Base-by-base conservation (phyloP, 1,140 invertebrate species). In the Drosophila melanica region DNA sequence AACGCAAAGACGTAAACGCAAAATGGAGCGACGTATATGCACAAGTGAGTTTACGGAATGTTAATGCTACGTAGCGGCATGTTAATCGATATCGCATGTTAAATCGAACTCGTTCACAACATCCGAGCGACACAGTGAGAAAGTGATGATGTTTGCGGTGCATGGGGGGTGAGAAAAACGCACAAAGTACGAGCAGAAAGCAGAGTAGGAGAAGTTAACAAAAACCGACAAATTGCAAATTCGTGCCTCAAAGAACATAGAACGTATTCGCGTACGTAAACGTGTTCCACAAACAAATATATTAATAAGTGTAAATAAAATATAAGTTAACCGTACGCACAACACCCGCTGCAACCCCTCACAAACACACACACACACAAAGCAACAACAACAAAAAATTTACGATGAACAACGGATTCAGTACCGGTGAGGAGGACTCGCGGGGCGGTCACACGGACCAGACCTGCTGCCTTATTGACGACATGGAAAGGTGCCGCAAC, bases 391-490 rank as follows among this genome's bases (percentile, higher is more conserved):
- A 67, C 6, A 27, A 45, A n/a, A 33, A 64, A 70, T 57, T 57
- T 93, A 66, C 51, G 14, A 94, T 94, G 93, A 94, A 94, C 92
- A 97, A 97, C 94, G 97, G 97, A 85, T 97, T 97, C 92, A 97
- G 96, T 92, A 97, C 96, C 86, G 96, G 96, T 77, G 97, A 97
- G 93, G 96, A 97, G 93, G 96, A 97, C 93, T 97, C 96, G 57
- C 93, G 96, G 79, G 96, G 96, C 62, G 93, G 94, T 5, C 95
- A 95, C 79, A 94, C 95, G 35, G 97, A 98, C 90, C 97, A 98
- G 93, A 96, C 97, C 75, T 99, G 98, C 93, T 99, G 98, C 93
- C 94, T 99, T 63, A 94, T 98, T 77, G 98, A 99, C 93, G 97
- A 98, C 86, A 95, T 95, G 70, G 95, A 96, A 62, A 93, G 97